A percentile compares a stretch with the other conserved stretches of the same genome.
Evolutionary conservation across 64 coral and sea anemone genomes (phyloP).

Genomic region (Pocillopora damicornis): DNA sequence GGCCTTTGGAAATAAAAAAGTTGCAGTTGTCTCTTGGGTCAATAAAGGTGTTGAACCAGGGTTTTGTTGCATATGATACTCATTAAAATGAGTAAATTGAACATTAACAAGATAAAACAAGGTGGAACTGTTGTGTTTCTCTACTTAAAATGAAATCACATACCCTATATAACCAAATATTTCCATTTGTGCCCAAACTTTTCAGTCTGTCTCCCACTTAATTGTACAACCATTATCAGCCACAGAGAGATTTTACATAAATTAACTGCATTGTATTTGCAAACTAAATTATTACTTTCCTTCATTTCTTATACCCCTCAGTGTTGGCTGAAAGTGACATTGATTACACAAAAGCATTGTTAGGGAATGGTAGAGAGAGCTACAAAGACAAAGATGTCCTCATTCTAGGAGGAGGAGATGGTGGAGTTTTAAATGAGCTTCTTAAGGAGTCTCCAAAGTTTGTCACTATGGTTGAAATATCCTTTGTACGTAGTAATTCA

Average conservation of each 20-base stretch:
- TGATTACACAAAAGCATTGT: constrained; percentile 51
- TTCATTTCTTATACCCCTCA: not conserved
- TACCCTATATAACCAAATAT: no score
- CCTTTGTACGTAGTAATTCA: constrained; percentile 1
- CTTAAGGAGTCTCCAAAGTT: constrained; percentile 66
- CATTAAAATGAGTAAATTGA: no score
- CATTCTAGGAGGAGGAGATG: constrained; percentile 74
- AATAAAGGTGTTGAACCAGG: no score
- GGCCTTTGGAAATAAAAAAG: no score
- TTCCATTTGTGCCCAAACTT: no score
- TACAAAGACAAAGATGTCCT: constrained; percentile 66
- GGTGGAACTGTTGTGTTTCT: no score
- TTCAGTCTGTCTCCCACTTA: no score
- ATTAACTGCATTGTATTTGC: not conserved
- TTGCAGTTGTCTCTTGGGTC: no score
- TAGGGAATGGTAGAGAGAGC: constrained; percentile 64
- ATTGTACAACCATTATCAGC: no score
- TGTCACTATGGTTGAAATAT: constrained; percentile 84
- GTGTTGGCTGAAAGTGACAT: constrained; percentile 82
- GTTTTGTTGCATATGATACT: no score
- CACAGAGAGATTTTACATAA: not conserved
- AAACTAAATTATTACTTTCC: not conserved
- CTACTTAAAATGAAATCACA: no score
- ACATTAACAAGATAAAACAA: no score
- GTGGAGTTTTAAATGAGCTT: constrained; percentile 65